Conservation (phyloP, 2,797 vertebrate genomes). For the Lepilemur ruficaudatus region DNA sequence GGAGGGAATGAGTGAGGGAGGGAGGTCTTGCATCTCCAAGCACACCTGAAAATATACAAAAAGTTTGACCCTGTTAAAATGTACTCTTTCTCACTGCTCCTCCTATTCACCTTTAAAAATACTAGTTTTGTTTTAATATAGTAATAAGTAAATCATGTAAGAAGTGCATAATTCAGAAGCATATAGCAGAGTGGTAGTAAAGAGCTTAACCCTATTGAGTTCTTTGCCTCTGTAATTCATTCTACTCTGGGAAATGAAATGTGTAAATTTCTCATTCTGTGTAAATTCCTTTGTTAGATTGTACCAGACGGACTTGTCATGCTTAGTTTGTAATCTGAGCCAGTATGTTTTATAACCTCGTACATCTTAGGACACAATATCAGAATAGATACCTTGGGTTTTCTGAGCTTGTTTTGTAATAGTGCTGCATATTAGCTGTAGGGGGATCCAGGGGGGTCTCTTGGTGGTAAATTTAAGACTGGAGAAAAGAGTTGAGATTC, state of each 20-base stretch:
- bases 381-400: conserved; percentile 49
- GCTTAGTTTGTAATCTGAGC: conserved; percentile 77
- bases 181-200: not conserved
- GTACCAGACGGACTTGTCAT: conserved; percentile 58
- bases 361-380: conserved; percentile 55
- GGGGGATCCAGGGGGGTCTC: not conserved
- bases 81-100: not conserved
- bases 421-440: not conserved
- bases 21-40: not conserved
- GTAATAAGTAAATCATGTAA: conserved; percentile 9
- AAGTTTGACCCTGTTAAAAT: conserved; percentile 11
- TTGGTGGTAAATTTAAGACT: not conserved
- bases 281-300: conserved; percentile 62
- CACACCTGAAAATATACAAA: conserved; percentile 66
- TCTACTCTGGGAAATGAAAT: conserved; percentile 37
- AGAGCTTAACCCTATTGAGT: not conserved
- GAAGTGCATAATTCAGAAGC: conserved; percentile 1
- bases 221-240: conserved; percentile 38
- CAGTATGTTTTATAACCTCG: conserved; percentile 67
- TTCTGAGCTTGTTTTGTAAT: not conserved
- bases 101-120: not conserved
- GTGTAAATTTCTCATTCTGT: conserved; percentile 63
- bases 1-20: not conserved
- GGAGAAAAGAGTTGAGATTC: not conserved
- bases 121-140: not conserved